These are phyloP conservation scores for Pseudachorutes palmiensis DNA, from an alignment of 1,140 invertebrate genomes.

Conservation along the genomic window DNA sequence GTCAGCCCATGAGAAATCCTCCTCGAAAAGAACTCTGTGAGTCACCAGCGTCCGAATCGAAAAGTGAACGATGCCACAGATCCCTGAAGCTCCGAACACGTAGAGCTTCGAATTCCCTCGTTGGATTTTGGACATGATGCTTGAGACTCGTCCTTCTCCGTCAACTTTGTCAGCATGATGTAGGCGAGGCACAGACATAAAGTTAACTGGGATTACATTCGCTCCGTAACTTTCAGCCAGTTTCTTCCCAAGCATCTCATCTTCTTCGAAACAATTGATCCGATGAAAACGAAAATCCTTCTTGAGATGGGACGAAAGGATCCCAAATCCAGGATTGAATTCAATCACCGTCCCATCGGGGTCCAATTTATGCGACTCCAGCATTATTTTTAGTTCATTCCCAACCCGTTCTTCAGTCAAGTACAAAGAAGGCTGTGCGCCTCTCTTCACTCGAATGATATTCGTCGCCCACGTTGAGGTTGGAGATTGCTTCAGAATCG, in stretches of 20 bases:
- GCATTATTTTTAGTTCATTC: not conserved
- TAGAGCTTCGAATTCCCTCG: constrained; percentile 43
- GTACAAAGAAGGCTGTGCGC: not conserved
- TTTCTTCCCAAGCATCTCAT: constrained; percentile 26
- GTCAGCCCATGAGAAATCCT: constrained; percentile 19
- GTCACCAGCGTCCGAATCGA: constrained; percentile 40
- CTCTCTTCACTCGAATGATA: not conserved
- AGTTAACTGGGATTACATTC: constrained; percentile 13
- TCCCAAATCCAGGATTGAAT: constrained; percentile 32
- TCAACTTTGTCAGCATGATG: constrained; percentile 50
- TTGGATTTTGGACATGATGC: not conserved
- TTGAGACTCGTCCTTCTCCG: constrained; percentile 45
- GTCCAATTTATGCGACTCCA: constrained; percentile 12
- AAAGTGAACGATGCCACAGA: constrained; percentile 48
- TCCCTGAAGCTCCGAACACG: constrained; percentile 49
- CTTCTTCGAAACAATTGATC: constrained; percentile 14
- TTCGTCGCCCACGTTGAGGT: not conserved
- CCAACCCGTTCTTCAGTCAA: not conserved
- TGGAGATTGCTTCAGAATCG: not conserved
- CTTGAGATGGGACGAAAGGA: constrained; percentile 23
- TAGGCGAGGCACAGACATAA: not conserved
- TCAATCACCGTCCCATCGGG: constrained; percentile 23
- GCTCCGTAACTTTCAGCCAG: constrained; percentile 12
- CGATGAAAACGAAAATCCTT: not conserved
- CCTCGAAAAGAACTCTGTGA: constrained; percentile 24